These are phyloP conservation scores for Phaedon cochleariae DNA, from an alignment of 2,888 invertebrate species.

Conservation along the genomic window DNA sequence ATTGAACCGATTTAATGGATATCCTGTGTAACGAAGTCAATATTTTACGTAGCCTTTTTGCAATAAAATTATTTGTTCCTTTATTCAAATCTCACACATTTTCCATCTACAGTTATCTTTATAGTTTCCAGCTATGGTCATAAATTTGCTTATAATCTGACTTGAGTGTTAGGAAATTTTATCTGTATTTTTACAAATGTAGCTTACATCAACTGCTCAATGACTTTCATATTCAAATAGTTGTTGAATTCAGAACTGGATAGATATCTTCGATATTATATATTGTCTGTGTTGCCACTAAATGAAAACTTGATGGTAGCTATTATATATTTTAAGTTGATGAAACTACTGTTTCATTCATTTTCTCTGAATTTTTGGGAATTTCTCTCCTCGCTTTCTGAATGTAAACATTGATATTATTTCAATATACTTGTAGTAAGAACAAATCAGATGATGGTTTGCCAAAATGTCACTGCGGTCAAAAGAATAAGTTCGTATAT, in stretches of 20 bases:
- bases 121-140: conserved; percentile 17
- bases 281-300: too few species aligned
- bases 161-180: not conserved
- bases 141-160: conserved; percentile 25
- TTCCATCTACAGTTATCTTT: conserved; percentile 22
- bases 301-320: too few species aligned
- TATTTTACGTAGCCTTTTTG: conserved; percentile 29
- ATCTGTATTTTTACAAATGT: not conserved
- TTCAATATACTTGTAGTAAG: too few species aligned
- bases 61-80: conserved; percentile 27
- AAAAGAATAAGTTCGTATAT: too few species aligned
- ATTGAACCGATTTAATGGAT: conserved; percentile 43
- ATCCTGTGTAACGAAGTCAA: conserved; percentile 38
- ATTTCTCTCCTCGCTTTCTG: too few species aligned
- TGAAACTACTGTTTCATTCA: too few species aligned
- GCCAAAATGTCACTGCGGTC: too few species aligned
- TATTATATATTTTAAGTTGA: too few species aligned
- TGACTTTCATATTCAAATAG: not conserved
- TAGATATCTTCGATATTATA: not conserved
- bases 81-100: conserved; percentile 31
- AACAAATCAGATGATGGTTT: too few species aligned
- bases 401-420: too few species aligned
- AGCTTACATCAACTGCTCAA: not conserved
- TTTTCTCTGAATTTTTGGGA: too few species aligned
- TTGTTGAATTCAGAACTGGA: not conserved